These are phyloP conservation scores for Yponomeuta sedellus DNA, from an alignment of 2,888 invertebrate species.

Conservation along the genomic window DNA sequence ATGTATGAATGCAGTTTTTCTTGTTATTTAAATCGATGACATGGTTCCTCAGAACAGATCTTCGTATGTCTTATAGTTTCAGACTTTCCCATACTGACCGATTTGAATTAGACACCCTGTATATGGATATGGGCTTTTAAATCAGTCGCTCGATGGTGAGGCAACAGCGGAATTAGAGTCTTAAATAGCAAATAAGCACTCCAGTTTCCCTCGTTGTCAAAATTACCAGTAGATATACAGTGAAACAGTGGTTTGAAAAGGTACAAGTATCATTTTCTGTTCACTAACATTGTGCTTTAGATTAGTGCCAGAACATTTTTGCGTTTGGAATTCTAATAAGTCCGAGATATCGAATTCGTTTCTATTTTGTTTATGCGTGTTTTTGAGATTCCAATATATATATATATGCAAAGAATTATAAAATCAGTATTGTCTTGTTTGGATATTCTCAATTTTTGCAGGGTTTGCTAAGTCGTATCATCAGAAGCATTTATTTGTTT, in stretches of 20 bases:
- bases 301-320: not conserved
- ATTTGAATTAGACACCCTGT: too few species aligned
- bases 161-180: not conserved
- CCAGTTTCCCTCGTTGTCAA: not conserved
- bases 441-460: not conserved
- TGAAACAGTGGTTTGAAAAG: conserved; percentile 12
- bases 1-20: too few species aligned
- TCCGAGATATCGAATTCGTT: not conserved
- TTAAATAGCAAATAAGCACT: not conserved
- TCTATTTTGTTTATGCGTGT: not conserved
- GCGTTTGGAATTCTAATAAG: not conserved
- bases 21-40: too few species aligned
- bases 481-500: not conserved
- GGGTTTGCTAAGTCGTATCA: not conserved
- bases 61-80: too few species aligned
- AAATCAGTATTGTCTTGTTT: not conserved
- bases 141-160: not conserved
- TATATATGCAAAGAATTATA: not conserved
- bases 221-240: not conserved
- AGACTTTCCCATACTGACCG: too few species aligned
- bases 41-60: too few species aligned
- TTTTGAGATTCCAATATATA: not conserved
- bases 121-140: not conserved
- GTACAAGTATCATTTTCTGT: conserved; percentile 18
- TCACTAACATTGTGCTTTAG: not conserved